These are phyloP conservation scores for Leptinotarsa haldemani DNA, from an alignment of 2,888 invertebrate species.

Conservation along the genomic window DNA sequence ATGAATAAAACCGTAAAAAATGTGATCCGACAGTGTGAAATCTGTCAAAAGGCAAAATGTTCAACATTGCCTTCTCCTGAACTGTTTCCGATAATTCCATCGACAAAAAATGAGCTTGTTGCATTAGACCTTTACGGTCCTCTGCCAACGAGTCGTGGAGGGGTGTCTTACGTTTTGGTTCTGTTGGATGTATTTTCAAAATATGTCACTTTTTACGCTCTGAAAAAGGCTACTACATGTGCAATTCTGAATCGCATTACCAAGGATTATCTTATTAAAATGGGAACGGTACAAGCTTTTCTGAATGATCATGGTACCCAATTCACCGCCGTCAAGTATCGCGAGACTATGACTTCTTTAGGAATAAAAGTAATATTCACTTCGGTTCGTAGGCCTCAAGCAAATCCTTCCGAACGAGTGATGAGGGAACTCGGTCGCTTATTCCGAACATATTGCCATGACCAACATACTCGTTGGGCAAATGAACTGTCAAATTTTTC, in stretches of 20 bases:
- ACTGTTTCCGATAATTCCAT: neutral
- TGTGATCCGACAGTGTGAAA: neutral
- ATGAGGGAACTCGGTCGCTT: neutral
- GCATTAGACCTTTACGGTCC: no score
- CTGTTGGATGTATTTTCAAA: no score
- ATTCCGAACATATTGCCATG: neutral
- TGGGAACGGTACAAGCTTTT: neutral
- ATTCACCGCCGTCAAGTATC: neutral
- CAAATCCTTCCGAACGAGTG: neutral
- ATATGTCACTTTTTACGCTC: neutral
- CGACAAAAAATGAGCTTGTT: neutral
- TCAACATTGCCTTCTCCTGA: neutral
- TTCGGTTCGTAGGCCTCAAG: neutral
- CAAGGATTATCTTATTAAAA: neutral
- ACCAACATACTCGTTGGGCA: no score
- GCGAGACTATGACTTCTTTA: neutral
- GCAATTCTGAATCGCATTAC: no score
- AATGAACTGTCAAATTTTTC: no score
- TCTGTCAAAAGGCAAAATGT: neutral
- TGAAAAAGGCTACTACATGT: no score
- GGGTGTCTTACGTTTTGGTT: no score
- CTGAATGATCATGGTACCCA: constrained; percentile 10
- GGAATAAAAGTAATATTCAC: neutral
- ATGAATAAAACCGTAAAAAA: neutral
- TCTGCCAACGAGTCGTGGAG: no score